Evolutionary conservation across 2,888 invertebrate genomes (phyloP), one percentile per base, ranked within the genome.

Genomic region (Brenthis ino): DNA sequence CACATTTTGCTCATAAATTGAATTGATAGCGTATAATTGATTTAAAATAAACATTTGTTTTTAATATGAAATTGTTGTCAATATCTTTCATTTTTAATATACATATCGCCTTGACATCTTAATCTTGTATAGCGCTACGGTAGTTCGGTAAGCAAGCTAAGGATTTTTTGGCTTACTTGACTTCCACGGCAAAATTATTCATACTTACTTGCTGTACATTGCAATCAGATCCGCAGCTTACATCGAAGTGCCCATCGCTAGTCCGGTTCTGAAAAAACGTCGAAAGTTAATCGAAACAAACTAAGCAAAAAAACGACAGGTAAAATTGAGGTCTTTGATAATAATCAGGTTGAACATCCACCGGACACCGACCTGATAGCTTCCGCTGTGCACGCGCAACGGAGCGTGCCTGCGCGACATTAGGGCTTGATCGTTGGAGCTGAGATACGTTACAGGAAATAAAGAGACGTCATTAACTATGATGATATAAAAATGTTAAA

Each of bases 191-290:
- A 11, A 43, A 43, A 43, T 43, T 43, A 43, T 43, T 43, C 11
- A 43, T 43, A 82, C 89, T 93, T 92, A 96, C 96, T 94, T 96
- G 96, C 84, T 95, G 94, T 69, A 95, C 94, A 84, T 95, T 95
- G 89, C 96, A 96, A 72, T 95, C 94, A 53, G 94, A 93, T 50
- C 95, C 95, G 79, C 96, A 96, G 74, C 94, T 95, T 64, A 95
- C 94, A 81, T 95, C 95, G 77, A 94, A 95, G 79, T 94, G 94
- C n/a, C 93, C 94, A 77, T 95, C 95, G 75, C 95, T 95, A 72
- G 96, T 95, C 76, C 95, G 94, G 83, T 95, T 96, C 96, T 96
- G 94, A 16, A 82, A 79, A 70, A 67, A 75, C 76, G 70, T 68
- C 28, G 60, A 57, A 24, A 67, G 53, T 69, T 64, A 69, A 53